These are phyloP conservation scores for Hyles vespertilio DNA, from an alignment of 1,140 invertebrate species.

Conservation along the genomic window DNA sequence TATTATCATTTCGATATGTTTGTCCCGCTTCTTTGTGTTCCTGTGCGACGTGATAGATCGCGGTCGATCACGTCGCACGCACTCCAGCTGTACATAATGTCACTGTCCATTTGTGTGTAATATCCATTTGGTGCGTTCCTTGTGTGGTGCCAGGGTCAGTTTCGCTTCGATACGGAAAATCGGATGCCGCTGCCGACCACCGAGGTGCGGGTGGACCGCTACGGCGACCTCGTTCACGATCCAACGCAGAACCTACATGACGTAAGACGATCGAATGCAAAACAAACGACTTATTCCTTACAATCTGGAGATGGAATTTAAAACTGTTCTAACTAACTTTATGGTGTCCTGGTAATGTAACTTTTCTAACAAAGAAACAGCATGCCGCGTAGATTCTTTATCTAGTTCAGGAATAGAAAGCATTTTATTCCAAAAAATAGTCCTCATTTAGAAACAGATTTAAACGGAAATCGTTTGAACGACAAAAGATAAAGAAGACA, in stretches of 20 bases:
- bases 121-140: conserved; percentile 29
- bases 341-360: conserved; percentile 15
- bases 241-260: conserved; percentile 65
- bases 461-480: conserved; percentile 24
- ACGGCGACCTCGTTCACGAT: conserved; percentile 68
- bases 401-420: not conserved
- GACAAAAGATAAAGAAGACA: conserved; percentile 32
- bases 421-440: conserved; percentile 19
- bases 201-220: conserved; percentile 76
- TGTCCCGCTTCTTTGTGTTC: conserved; percentile 1
- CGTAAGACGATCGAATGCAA: conserved; percentile 44
- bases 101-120: conserved; percentile 13
- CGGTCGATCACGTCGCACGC: not conserved
- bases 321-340: conserved; percentile 24
- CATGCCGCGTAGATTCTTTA: not conserved
- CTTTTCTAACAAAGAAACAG: not conserved
- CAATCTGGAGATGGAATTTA: conserved; percentile 7
- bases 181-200: conserved; percentile 79
- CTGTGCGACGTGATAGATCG: not conserved
- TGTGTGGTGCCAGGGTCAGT: conserved; percentile 82
- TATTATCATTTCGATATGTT: conserved; percentile 18
- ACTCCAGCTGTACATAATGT: conserved; percentile 8
- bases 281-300: conserved; percentile 3
- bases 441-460: conserved; percentile 24
- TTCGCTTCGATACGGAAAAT: conserved; percentile 87